These are phyloP conservation scores for Drosophila littoralis DNA, from an alignment of 1,140 invertebrate genomes.

Conservation along the genomic window DNA sequence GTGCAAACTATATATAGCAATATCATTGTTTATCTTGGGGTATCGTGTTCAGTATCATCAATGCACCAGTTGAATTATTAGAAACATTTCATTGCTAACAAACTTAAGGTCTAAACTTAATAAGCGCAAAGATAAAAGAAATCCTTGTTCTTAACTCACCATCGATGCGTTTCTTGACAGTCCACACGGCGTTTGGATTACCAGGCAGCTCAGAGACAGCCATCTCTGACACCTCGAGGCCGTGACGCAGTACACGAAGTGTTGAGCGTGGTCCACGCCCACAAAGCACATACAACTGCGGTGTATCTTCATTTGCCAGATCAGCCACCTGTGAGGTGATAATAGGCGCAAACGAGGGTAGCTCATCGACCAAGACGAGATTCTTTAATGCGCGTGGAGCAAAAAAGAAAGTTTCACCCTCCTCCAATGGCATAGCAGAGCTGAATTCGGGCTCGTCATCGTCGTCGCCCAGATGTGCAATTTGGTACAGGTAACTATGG, in stretches of 20 bases:
- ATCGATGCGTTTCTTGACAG: conserved; percentile 97
- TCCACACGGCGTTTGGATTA: conserved; percentile 99
- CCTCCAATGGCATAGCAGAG: conserved; percentile 98
- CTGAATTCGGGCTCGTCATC: conserved; percentile 99
- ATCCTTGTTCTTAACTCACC: conserved; percentile 68
- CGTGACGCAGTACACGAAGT: conserved; percentile 96
- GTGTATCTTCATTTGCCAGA: conserved; percentile 98
- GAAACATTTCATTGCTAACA: conserved; percentile 50
- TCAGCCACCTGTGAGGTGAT: conserved; percentile 90
- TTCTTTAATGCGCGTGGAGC: conserved; percentile 97
- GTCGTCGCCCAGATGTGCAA: conserved; percentile 99
- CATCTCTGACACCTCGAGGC: conserved; percentile 99
- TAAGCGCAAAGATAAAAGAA: conserved; percentile 11
- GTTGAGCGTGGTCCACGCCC: conserved; percentile 97
- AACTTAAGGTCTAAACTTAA: conserved; percentile 52
- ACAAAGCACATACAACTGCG: conserved; percentile 98
- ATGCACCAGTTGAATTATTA: conserved; percentile 80
- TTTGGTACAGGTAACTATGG: conserved; percentile 97
- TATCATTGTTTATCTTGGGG: conserved; percentile 35
- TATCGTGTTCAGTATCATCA: conserved; percentile 66
- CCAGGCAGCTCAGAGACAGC: conserved; percentile 99
- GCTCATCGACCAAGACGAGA: conserved; percentile 98
- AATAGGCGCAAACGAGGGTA: conserved; percentile 98
- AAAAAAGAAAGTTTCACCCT: conserved; percentile 99
- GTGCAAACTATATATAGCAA: conserved; percentile 52